Evolutionary conservation across 2,113 vertebrate genomes (phyloP), one percentile per base, ranked within the genome.

Genomic region (Pelecanus crispus): DNA sequence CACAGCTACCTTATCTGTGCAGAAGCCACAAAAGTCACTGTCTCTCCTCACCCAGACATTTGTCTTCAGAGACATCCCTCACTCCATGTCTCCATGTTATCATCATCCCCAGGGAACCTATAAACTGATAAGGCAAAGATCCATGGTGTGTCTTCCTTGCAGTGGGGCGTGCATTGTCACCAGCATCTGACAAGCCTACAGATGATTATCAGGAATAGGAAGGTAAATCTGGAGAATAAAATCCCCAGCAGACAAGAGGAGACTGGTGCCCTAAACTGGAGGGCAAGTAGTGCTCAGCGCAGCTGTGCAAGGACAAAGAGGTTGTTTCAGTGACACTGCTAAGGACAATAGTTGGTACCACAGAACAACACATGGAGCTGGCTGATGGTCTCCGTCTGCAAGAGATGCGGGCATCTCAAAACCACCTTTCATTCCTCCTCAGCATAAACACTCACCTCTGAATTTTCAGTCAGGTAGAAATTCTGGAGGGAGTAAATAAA

Each of bases 341-440:
- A 9, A 31, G 53, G 31, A 19, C 5, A 3, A 42, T 29, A 52
- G 32, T 5, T 0, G 0, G 34, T 4, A 6, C 32, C 45, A 4
- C 0, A 4, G 6, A 53, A 25, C n/a, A 62, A 3, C 11, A 17
- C 0, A 0, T 13, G 53, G 15, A 50, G 11, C 38, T 65, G 62
- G 42, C 21, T 63, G 36, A 6, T 70, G 58, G 15, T 94, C 34
- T 10, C 0, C 1, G 6, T 62, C 86, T 61, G n/a, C 44, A 75
- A 73, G 70, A 61, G 34, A 1, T 12, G 19, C 0, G 0, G 13
- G 40, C 28, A 61, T 44, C 75, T 75, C 40, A 29, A 38, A 74
- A 25, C 6, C 7, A 0, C 52, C 47, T 44, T 91, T 47, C 7
- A 3, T 24, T 45, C 44, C 20, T 50, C 32, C 44, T 85, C 67